phyloP scores from a whole-genome alignment of 2,888 invertebrate genomes.

The Drosophila putrida region DNA sequence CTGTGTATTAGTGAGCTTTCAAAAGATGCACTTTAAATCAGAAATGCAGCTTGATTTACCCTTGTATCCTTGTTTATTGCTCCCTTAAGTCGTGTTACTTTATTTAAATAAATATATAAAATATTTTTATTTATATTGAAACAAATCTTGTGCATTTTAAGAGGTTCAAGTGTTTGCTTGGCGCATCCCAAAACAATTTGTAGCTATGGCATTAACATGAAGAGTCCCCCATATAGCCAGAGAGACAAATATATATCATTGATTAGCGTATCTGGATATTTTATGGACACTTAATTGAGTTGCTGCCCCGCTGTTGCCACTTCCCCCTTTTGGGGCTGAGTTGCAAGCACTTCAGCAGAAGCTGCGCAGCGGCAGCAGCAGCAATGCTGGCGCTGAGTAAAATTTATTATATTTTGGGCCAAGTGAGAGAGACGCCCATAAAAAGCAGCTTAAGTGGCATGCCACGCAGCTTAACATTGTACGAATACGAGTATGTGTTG shows the following conservation, averaged over 20 bases:
- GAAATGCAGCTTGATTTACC: neutral
- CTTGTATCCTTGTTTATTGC: neutral
- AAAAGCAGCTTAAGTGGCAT: slow-evolving; percentile 73
- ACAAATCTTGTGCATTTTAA: slow-evolving; percentile 52
- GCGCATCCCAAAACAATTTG: slow-evolving; percentile 38
- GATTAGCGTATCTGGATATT: slow-evolving; percentile 78
- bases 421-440: slow-evolving; percentile 68
- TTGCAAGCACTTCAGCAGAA: slow-evolving; percentile 54
- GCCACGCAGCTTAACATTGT: slow-evolving; percentile 63
- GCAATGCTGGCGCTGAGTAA: slow-evolving; percentile 69
- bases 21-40: too few relatives aligned
- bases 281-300: slow-evolving; percentile 80
- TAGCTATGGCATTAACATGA: slow-evolving; percentile 18
- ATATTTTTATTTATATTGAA: slow-evolving; percentile 15
- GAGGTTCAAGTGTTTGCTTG: slow-evolving; percentile 39
- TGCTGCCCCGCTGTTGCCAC: slow-evolving; percentile 44
- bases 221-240: slow-evolving; percentile 4
- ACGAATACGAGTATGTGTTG: slow-evolving; percentile 17
- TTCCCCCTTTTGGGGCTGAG: slow-evolving; percentile 12
- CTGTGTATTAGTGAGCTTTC: neutral
- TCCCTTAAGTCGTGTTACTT: neutral
- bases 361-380: slow-evolving; percentile 48
- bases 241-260: slow-evolving; percentile 58
- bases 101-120: neutral
- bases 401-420: slow-evolving; percentile 76